Percentiles rank a stretch among this genome's conserved stretches.
phyloP scores from a whole-genome alignment of 2,888 invertebrate genomes.

The Sarcophaga variegata region DNA sequence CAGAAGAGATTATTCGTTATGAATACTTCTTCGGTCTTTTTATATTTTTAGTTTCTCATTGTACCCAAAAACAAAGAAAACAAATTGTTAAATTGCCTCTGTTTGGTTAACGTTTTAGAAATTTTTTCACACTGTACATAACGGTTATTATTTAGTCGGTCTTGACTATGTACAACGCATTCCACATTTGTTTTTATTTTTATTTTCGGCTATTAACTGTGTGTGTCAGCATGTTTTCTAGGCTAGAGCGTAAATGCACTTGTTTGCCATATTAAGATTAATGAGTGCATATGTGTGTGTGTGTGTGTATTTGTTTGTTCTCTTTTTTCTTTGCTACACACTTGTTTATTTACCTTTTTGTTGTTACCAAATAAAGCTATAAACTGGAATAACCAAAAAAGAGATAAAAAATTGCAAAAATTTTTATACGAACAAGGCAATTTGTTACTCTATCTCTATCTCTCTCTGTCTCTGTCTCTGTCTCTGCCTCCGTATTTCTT shows the following conservation, averaged over 20 bases:
- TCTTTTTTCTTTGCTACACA: slow-evolving; percentile 9
- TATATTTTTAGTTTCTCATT: no score
- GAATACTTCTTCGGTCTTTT: no score
- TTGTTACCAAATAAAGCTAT: slow-evolving; percentile 48
- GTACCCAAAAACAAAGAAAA: no score
- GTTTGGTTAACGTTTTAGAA: no score
- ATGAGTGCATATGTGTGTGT: background rate
- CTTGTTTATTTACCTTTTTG: slow-evolving; percentile 44
- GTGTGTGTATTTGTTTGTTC: background rate
- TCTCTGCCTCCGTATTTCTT: background rate
- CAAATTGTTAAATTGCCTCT: no score
- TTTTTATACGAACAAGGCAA: slow-evolving; percentile 32
- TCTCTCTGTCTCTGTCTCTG: background rate
- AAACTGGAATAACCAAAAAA: slow-evolving; percentile 2
- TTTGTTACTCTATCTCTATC: background rate
- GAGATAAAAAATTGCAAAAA: background rate
- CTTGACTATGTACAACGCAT: no score
- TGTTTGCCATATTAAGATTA: no score
- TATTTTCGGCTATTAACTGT: background rate
- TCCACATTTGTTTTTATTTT: no score
- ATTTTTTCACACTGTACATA: no score
- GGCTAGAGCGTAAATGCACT: no score
- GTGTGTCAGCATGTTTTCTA: background rate
- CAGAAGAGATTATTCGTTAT: no score
- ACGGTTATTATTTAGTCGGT: no score